Evolutionary conservation across 2,113 vertebrate genomes (phyloP).

Genomic region (Phainopepla nitens): DNA sequence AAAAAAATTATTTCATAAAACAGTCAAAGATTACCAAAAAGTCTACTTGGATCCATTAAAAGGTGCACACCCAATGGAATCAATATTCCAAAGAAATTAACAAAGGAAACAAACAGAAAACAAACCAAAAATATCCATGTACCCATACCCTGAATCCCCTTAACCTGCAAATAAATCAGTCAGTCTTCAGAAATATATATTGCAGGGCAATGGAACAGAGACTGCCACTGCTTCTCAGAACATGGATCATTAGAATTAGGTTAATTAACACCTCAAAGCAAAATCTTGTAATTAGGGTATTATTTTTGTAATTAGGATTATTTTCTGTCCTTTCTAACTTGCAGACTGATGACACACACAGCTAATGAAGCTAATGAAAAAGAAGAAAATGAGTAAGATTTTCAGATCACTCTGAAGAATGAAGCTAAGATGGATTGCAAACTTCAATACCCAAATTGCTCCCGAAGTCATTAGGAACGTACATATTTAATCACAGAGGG

Average conservation of each 20-base stretch:
- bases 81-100: neutral
- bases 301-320: neutral
- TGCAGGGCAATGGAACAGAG: neutral
- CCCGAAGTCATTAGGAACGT: neutral
- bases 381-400: neutral
- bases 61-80: neutral
- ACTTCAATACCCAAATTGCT: neutral
- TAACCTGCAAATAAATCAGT: neutral
- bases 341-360: neutral
- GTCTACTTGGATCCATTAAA: neutral
- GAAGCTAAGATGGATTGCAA: neutral
- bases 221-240: neutral
- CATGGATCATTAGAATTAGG: neutral
- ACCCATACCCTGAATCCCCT: neutral
- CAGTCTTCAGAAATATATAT: neutral
- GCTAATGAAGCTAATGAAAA: neutral
- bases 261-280: slow-evolving; percentile 46
- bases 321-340: neutral
- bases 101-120: neutral
- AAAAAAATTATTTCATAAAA: neutral
- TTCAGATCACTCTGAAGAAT: neutral
- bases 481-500: neutral
- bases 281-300: slow-evolving; percentile 18
- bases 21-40: neutral
- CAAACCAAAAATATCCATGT: neutral